phyloP scores from a whole-genome alignment of 2,888 invertebrate species.

The Pollenia labialis region DNA sequence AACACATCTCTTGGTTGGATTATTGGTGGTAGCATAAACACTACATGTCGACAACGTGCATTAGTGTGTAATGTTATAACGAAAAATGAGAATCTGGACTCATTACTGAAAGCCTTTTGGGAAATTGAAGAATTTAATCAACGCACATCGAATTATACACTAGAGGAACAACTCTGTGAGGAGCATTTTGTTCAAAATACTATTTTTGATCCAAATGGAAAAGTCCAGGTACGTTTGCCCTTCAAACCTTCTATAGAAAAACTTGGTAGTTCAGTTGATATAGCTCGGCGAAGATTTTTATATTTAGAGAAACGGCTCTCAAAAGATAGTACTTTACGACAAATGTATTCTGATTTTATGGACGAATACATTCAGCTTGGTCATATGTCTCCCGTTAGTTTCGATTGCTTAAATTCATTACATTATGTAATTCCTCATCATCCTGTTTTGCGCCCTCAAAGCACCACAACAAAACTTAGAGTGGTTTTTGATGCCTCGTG shows the following conservation, averaged over 20 bases:
- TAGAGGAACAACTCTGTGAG: too few relatives aligned
- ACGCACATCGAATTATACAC: too few relatives aligned
- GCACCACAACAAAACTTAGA: constrained; percentile 52
- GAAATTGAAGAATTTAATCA: too few relatives aligned
- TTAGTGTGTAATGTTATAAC: too few relatives aligned
- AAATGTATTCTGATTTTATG: constrained; percentile 56
- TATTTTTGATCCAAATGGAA: too few relatives aligned
- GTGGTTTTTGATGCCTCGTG: constrained; percentile 60
- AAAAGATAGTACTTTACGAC: constrained; percentile 29
- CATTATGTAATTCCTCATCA: constrained; percentile 63
- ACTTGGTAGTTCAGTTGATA: too few relatives aligned
- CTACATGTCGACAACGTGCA: not conserved
- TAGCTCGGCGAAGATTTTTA: constrained; percentile 7
- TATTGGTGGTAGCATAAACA: not conserved
- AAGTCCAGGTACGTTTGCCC: too few relatives aligned
- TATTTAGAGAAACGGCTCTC: constrained; percentile 40
- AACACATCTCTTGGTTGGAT: constrained; percentile 62
- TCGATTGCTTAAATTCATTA: not conserved
- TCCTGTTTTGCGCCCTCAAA: constrained; percentile 50
- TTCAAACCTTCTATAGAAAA: too few relatives aligned
- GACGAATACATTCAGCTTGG: constrained; percentile 44
- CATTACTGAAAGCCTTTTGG: too few relatives aligned
- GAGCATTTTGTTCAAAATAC: too few relatives aligned
- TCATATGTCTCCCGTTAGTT: constrained; percentile 20
- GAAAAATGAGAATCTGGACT: too few relatives aligned